Percentiles rank a stretch among this genome's conserved stretches.
phyloP scores from a whole-genome alignment of 2,797 vertebrate species.

The Parambassis ranga region DNA sequence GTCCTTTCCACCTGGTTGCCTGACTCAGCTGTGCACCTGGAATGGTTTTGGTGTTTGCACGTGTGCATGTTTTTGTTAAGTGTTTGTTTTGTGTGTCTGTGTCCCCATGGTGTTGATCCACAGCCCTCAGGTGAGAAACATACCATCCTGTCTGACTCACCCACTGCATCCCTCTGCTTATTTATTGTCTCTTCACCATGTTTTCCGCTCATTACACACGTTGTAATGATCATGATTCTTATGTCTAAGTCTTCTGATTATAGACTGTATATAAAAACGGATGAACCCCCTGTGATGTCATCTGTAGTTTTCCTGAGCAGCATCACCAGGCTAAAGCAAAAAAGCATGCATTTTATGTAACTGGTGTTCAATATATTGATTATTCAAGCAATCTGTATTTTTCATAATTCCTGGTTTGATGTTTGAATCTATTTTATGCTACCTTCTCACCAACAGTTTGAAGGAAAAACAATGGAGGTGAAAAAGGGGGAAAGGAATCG shows the following conservation, averaged over 20 bases:
- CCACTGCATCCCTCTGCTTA: slow-evolving; percentile 19
- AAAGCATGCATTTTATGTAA: no score
- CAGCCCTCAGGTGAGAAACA: slow-evolving; percentile 38
- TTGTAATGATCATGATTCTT: no score
- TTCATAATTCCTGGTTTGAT: no score
- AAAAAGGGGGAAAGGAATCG: slow-evolving; percentile 43
- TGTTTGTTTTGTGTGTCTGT: slow-evolving; percentile 18
- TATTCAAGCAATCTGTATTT: no score
- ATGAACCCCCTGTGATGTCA: no score
- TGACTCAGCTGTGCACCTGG: slow-evolving; percentile 42
- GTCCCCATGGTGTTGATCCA: slow-evolving; percentile 20
- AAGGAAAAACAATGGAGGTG: slow-evolving; percentile 47
- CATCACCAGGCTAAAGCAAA: no score
- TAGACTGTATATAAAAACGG: no score
- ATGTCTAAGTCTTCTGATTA: no score
- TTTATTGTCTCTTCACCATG: slow-evolving; percentile 7
- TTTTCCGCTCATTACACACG: not conserved
- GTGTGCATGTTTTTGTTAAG: slow-evolving; percentile 28
- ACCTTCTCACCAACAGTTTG: no score
- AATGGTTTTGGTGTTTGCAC: slow-evolving; percentile 43
- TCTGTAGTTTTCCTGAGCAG: no score
- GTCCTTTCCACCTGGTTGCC: slow-evolving; percentile 36
- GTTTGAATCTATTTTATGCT: no score
- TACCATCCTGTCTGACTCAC: slow-evolving; percentile 39
- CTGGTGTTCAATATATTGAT: no score